Evolutionary conservation across 2,888 invertebrate genomes (phyloP), one percentile per base, ranked within the genome.

Genomic region (Eurois occulta): DNA sequence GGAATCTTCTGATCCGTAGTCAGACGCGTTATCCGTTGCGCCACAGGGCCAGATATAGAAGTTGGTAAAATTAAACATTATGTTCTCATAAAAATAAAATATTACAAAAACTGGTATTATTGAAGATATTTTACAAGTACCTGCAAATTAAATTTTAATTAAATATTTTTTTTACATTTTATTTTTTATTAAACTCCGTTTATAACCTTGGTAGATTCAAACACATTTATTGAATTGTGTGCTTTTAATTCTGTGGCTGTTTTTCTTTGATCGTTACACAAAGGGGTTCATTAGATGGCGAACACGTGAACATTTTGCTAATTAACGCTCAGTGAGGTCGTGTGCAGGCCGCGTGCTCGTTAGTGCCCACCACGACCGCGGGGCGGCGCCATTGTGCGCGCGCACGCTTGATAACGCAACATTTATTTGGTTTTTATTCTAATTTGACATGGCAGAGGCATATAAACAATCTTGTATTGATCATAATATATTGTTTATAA

Each of bases 1-100:
- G 97, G 97, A 97, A 97, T 97, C 97, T 97, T 97, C 97, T 97
- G 97, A 97, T 97, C 97, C 97, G 97, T 97, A 97, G 97, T 97
- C 97, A 97, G 97, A 97, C 97, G 97, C 97, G 97, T 97, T 97
- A 97, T 97, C 97, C 97, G 94, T 97, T 97, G 97, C 97, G 97
- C 97, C 97, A 97, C 97, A 97, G 96, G 97, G 97, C 97, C 97
- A 38, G 87, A 77, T 84, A 32, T 0, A 97, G 0, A 4, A 0
- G 0, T 0, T 0, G 0, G 13, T 65, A 52, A 90, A 90, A 84
- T 84, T 86, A 77, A 43, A 7, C n/a, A 67, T 55, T 32, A 52
- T 0, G 0, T 78, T 74, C 41, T 68, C 4, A 64, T n/a, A 43
- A 8, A 52, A 62, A 52, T 46, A 77, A 43, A 35, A 46, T 3